Evolutionary conservation across 1,140 invertebrate genomes (phyloP), one percentile per base, ranked within the genome.

Genomic region (Sipha flava): DNA sequence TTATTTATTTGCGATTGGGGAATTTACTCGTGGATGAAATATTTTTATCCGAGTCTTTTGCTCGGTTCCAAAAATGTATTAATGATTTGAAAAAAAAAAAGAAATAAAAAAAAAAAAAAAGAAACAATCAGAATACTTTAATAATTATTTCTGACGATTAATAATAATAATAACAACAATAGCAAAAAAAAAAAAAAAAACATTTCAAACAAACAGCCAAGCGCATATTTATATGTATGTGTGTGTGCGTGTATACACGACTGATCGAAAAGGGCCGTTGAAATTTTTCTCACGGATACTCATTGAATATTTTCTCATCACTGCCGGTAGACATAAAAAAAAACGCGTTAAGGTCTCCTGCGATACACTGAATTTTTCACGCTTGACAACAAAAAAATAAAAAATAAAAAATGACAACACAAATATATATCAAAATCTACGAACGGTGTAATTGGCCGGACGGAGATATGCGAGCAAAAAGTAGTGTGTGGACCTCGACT

Each of bases 251-350:
- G n/a, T n/a, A n/a, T n/a, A n/a, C n/a, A 29, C 14, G n/a, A 34
- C 4, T 49, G 7, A n/a, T n/a, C 7, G 23, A 40, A 66, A 37
- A 64, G n/a, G 18, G 34, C 34, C 26, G 14, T 68, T 21, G 64
- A 37, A 43, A 68, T 68, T 68, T 68, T 68, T 68, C 64, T 68
- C 64, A 68, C 64, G 64, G 64, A 21, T 26, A 40, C 64, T 45
- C 64, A 23, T 43, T 23, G 40, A 68, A 68, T 26, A 26, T 45
- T 43, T 68, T 68, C 23, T 68, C 64, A 68, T 68, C n/a, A 16
- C 14, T 40, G 34, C n/a, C 18, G 18, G 34, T 21, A 45, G 40
- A 68, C 37, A 68, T 14, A 12, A 68, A 68, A 68, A n/a, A 45
- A 68, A 68, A 43, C 23, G 37, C 40, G 40, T 68, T 68, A 45